Evolutionary conservation across 1,140 invertebrate genomes (phyloP), one percentile per base, ranked within the genome.

Genomic region (Drosophila subpulchrella): DNA sequence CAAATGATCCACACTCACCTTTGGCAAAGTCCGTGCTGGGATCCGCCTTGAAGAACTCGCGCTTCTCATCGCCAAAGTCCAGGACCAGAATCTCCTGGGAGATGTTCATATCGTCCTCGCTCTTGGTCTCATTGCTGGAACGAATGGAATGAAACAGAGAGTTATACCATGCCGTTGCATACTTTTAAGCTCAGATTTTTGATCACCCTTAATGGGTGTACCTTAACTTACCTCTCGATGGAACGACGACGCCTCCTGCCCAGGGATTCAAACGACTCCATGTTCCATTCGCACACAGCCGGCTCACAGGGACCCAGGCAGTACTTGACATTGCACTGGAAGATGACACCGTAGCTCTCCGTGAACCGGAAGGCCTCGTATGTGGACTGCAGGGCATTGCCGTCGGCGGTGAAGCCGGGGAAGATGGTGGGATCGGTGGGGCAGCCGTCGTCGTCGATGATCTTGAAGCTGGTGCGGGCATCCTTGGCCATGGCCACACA

Each of bases 401-500:
- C 97, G 79, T 97, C 97, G 38, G 96, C 96, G 34, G 95, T 96
- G 92, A 98, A 98, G 34, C 95, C 96, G 6, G 98, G 98, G 94
- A 98, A 98, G 75, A 98, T 98, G 38, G 95, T 96, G 4, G 97
- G 96, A 93, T 98, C 98, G 57, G 98, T 96, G 12, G 98, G 98
- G 93, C 98, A 98, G 72, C 98, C 97, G 92, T 98, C 96, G 90
- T 98, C 97, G 80, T 98, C 97, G 84, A 98, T 98, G 85, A 98
- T 98, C 88, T 98, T 97, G 95, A 98, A 98, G 15, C 97, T 98
- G 89, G 97, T 98, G 93, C 98, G 97, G 0, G 97, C 97, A 92
- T 98, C 98, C 93, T 98, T 98, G 42, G 97, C 98, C 98, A 98
- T 98, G 38, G 98, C 98, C 27, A 98, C 96, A 92, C 97, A 98